Percentiles rank a stretch among this genome's conserved stretches.
Conservation (phyloP, 2,113 vertebrate species). For the Xiphophorus hellerii region DNA sequence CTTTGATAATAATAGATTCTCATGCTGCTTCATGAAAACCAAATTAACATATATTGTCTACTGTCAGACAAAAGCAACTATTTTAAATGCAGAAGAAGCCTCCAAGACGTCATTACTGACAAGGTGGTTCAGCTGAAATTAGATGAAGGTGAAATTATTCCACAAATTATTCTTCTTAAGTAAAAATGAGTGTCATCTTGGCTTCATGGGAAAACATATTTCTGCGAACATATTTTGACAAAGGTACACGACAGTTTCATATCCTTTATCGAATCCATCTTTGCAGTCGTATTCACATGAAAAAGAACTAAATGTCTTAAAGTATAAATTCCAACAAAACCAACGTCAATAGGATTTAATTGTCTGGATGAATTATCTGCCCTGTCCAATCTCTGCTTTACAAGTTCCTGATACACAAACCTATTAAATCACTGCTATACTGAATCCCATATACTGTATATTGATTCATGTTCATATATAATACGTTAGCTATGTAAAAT, state of each 20-base stretch:
- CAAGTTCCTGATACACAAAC: conserved; percentile 13
- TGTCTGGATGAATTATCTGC: conserved; percentile 44
- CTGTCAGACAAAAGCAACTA: conserved; percentile 23
- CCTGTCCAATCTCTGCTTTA: conserved; percentile 10
- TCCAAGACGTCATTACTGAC: conserved; percentile 26
- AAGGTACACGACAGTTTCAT: conserved; percentile 48
- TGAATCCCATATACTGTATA: conserved; percentile 1
- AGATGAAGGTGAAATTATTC: conserved; percentile 56
- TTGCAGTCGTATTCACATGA: conserved; percentile 25
- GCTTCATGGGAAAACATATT: conserved; percentile 27
- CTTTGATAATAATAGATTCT: conserved; percentile 37
- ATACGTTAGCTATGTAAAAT: background rate
- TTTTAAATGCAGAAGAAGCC: conserved; percentile 30
- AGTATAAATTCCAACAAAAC: conserved; percentile 46
- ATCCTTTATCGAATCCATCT: conserved; percentile 46
- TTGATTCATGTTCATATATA: background rate
- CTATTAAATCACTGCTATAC: conserved; percentile 20
- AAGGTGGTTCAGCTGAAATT: conserved; percentile 33
- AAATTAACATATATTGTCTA: conserved; percentile 21
- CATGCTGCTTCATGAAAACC: conserved; percentile 2
- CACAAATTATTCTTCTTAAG: conserved; percentile 36
- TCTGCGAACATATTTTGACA: conserved; percentile 47
- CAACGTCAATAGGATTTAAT: conserved; percentile 29
- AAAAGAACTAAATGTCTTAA: conserved; percentile 38
- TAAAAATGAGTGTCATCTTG: conserved; percentile 41